Conservation (phyloP, 2,113 vertebrate genomes). For the Anguilla japonica region DNA sequence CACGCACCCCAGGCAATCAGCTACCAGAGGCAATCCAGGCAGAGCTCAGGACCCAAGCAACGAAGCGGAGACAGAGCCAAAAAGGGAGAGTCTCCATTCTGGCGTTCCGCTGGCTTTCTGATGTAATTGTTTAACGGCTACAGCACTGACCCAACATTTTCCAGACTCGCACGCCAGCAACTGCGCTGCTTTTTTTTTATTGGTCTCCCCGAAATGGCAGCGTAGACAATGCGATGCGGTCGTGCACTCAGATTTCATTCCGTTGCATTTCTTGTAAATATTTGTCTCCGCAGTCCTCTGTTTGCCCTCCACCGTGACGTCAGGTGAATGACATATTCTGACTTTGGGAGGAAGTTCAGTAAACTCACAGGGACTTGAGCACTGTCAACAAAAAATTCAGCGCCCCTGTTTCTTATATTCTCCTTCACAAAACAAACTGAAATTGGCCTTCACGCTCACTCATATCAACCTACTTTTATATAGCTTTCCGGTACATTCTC, state of each 20-base stretch:
- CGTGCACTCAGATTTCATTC: background rate
- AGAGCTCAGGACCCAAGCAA: conserved; percentile 42
- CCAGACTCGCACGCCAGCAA: conserved; percentile 60
- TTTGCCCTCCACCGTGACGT: background rate
- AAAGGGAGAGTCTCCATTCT: conserved; percentile 38
- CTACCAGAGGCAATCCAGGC: conserved; percentile 53
- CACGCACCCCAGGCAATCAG: conserved; percentile 22
- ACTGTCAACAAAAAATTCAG: background rate
- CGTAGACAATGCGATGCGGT: conserved; percentile 30
- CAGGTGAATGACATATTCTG: background rate
- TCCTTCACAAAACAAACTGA: background rate
- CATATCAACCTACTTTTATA: background rate
- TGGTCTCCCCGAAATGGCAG: conserved; percentile 20
- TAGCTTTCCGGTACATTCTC: background rate
- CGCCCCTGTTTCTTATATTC: background rate
- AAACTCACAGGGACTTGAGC: background rate
- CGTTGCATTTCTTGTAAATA: conserved; percentile 10
- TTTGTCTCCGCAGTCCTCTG: background rate
- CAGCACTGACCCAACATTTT: conserved; percentile 69
- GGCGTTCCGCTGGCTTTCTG: conserved; percentile 60
- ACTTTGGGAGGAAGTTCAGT: background rate
- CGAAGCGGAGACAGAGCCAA: conserved; percentile 15
- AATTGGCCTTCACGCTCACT: background rate
- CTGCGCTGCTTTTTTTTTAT: conserved; percentile 47
- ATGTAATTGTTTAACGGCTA: conserved; percentile 69